phyloP scores from a whole-genome alignment of 1,140 invertebrate species.

The Galendromus occidentalis region DNA sequence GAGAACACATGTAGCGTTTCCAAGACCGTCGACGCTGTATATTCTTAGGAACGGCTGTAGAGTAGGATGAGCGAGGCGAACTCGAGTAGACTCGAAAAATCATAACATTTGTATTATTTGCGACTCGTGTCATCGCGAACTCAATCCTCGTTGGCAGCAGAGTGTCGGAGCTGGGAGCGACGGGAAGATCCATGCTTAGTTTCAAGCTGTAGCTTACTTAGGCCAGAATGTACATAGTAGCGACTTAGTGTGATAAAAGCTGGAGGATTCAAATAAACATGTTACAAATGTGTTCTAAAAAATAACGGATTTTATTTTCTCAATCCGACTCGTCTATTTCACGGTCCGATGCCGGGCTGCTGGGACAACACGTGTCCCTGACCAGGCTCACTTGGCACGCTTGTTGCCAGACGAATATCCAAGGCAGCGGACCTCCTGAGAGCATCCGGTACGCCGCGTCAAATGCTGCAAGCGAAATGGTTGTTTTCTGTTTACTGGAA shows the following conservation, averaged over 20 bases:
- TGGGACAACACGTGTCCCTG: too few species aligned
- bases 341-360: too few species aligned
- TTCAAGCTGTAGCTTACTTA: background rate
- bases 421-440: too few species aligned
- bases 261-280: conserved; percentile 9
- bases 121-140: background rate
- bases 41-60: background rate
- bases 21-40: too few species aligned
- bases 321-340: too few species aligned
- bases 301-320: too few species aligned
- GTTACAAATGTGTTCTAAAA: conserved; percentile 7
- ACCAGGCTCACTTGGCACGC: too few species aligned
- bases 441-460: too few species aligned
- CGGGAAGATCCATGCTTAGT: background rate
- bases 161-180: background rate
- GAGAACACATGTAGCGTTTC: too few species aligned
- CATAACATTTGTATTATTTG: background rate
- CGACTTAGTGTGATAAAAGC: background rate
- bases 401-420: too few species aligned
- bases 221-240: background rate
- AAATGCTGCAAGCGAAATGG: too few species aligned
- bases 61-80: background rate
- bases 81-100: background rate
- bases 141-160: background rate
- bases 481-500: too few species aligned